Evolutionary conservation across 2,113 vertebrate species (phyloP).

Genomic region (Atractosteus spatula): DNA sequence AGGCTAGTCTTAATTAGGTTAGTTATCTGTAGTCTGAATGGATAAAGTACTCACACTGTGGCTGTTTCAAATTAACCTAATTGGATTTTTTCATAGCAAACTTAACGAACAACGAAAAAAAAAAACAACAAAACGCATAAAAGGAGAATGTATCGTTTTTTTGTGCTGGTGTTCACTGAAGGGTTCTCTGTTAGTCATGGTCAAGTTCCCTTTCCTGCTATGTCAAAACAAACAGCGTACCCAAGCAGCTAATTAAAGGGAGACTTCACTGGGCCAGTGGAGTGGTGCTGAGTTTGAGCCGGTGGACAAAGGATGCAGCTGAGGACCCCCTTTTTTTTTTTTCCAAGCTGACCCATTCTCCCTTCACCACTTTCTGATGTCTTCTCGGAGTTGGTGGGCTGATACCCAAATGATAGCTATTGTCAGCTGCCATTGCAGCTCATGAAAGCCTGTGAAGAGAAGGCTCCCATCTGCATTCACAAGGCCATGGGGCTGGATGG

Average conservation of each 20-base stretch:
- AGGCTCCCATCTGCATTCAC: no score
- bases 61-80: conserved; percentile 68
- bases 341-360: not conserved
- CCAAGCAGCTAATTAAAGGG: conserved; percentile 41
- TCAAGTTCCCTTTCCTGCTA: conserved; percentile 51
- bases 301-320: not conserved
- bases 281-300: not conserved
- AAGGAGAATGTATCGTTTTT: not conserved
- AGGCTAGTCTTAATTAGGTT: conserved; percentile 67
- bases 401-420: not conserved
- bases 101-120: conserved; percentile 52
- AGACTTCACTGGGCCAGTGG: conserved; percentile 28
- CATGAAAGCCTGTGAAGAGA: not conserved
- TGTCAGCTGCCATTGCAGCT: not conserved
- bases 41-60: conserved; percentile 59
- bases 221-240: conserved; percentile 44
- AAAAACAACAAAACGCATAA: not conserved
- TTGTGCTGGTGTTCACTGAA: conserved; percentile 25
- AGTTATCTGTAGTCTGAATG: conserved; percentile 63
- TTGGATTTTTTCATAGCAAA: conserved; percentile 65
- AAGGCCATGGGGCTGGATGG: no score
- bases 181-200: conserved; percentile 50
- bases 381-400: not conserved
- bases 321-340: not conserved
- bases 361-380: not conserved